Evolutionary conservation across 2,113 vertebrate species (phyloP).

Genomic region (Neoarius graeffei): DNA sequence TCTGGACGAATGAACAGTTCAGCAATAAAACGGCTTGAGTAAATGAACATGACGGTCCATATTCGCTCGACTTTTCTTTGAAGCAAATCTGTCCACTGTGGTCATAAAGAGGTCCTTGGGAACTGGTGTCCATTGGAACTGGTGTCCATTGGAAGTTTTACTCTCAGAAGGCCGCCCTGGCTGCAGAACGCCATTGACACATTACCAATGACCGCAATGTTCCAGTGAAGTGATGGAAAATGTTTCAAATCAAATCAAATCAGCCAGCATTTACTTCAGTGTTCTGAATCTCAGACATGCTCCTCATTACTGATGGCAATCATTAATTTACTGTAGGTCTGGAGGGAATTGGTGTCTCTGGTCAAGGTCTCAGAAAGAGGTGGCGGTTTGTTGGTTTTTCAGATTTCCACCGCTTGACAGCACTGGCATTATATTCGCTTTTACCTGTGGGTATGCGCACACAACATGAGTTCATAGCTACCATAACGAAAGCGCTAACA

Average conservation of each 20-base stretch:
- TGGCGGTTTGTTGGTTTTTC: not conserved
- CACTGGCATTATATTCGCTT: too few species aligned
- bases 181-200: not conserved
- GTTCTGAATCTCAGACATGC: not conserved
- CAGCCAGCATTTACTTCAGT: not conserved
- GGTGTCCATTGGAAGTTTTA: too few species aligned
- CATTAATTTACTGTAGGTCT: too few species aligned
- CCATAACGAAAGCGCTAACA: too few species aligned
- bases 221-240: not conserved
- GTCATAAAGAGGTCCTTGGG: not conserved
- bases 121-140: too few species aligned
- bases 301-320: not conserved
- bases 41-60: not conserved
- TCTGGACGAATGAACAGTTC: too few species aligned
- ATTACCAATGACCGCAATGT: not conserved
- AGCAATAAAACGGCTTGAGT: not conserved
- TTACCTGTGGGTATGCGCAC: too few species aligned
- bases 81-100: not conserved
- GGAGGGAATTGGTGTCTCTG: not conserved
- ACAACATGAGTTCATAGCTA: too few species aligned
- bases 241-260: not conserved
- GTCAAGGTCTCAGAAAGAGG: not conserved
- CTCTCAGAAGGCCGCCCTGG: not conserved
- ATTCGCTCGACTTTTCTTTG: too few species aligned
- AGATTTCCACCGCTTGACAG: not conserved